Base-by-base conservation (phyloP, 2,888 invertebrate genomes). In the Campoletis raptor region DNA sequence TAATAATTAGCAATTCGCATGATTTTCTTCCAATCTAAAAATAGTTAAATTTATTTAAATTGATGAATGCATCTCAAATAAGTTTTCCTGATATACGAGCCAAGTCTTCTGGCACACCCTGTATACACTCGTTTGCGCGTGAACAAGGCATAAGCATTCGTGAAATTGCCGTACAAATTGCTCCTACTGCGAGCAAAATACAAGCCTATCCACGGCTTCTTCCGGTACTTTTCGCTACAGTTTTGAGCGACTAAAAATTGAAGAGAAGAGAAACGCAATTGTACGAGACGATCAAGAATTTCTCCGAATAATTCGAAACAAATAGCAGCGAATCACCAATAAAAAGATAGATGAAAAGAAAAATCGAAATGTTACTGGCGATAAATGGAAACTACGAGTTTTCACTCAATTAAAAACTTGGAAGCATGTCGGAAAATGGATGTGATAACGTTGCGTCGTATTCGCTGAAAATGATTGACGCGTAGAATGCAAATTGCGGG, bases 111-210 rank as follows among this genome's bases (percentile, higher is more conserved):
- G 15, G 15, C 30, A 30, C 61, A 61, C 61, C 61, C 30, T 52
- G 48, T 73, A 48, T 66, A 52, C 24, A 30, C 15, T 66, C 54
- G 52, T 66, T 76, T 21, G 78, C 79, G 69, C 86, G 86, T 82
- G 78, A 81, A 80, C 77, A 78, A 80, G 85, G 87, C 72, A 88
- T 88, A 89, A 88, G 81, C 73, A 82, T 80, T 89, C 73, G 88
- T 84, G 87, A 89, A 90, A 88, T 90, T 87, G 89, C 88, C 80
- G 85, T 88, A 88, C 89, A 90, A 91, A 90, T 91, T 91, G 89
- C 61, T 85, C 54, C 78, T 18, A 64, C 82, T 67, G 82, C 67
- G 87, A 85, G 85, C 61, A 57, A 79, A 45, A 70, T 81, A 77
- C 81, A 83, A 85, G 85, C 80, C 70, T 83, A 88, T 88, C 67